These are phyloP conservation scores for Dendrocincla tyrannina DNA, from an alignment of 2,797 vertebrate species.

Conservation along the genomic window DNA sequence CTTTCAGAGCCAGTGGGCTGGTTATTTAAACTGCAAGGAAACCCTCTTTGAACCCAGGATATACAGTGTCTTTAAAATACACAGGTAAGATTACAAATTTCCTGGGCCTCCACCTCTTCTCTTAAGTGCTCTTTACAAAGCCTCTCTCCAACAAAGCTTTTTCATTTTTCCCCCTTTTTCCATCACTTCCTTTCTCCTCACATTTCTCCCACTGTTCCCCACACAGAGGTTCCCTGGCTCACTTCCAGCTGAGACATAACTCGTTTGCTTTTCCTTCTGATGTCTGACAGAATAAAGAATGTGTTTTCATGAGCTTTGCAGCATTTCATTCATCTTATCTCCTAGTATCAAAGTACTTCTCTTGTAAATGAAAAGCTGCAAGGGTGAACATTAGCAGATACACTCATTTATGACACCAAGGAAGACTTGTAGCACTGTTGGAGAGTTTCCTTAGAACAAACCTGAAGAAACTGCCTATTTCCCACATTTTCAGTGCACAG, in stretches of 20 bases:
- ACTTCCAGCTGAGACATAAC: conserved; percentile 5
- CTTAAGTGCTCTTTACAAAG: not conserved
- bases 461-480: not conserved
- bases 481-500: not conserved
- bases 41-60: conserved; percentile 32
- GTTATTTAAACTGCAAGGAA: not conserved
- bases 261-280: not conserved
- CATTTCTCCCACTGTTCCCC: not conserved
- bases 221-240: not conserved
- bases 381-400: not conserved
- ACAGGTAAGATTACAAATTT: conserved; percentile 7
- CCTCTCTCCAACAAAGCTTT: not conserved
- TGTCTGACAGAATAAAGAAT: conserved; percentile 15
- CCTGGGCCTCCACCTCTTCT: not conserved
- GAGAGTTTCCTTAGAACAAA: not conserved
- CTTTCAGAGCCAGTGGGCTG: not conserved
- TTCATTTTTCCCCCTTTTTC: not conserved
- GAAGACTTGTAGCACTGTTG: not conserved
- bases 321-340: conserved; percentile 16
- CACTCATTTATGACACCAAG: not conserved
- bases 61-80: not conserved
- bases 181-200: not conserved
- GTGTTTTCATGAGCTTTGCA: not conserved
- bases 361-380: not conserved
- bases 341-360: conserved; percentile 1